Evolutionary conservation across 1,140 invertebrate genomes (phyloP).

Genomic region (Nixonia krombeini): DNA sequence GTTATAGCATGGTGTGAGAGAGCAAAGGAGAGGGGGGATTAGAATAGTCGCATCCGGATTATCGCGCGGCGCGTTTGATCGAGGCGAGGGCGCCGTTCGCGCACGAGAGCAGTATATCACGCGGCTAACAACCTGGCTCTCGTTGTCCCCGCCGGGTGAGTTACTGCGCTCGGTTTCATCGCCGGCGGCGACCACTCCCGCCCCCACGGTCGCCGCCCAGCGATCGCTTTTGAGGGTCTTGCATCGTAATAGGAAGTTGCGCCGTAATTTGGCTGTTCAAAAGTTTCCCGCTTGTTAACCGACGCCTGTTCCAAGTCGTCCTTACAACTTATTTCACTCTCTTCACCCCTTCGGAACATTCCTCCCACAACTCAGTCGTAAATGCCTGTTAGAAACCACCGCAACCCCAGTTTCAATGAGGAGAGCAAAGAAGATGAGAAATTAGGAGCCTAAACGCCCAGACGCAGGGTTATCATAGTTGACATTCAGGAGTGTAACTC

Average conservation of each 20-base stretch:
- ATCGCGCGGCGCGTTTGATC: constrained; percentile 9
- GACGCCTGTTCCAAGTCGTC: too few species aligned
- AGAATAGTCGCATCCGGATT: constrained; percentile 3
- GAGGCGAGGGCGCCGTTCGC: constrained; percentile 33
- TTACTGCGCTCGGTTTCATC: too few species aligned
- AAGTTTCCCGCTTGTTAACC: constrained; percentile 19
- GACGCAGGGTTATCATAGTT: neutral
- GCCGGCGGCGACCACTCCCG: too few species aligned
- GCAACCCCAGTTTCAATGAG: too few species aligned
- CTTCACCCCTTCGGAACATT: constrained; percentile 1
- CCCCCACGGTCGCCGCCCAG: too few species aligned
- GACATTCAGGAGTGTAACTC: constrained; percentile 31
- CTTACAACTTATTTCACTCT: constrained; percentile 14
- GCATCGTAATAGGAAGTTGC: constrained; percentile 57
- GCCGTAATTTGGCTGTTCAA: constrained; percentile 40
- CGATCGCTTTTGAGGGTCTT: constrained; percentile 44
- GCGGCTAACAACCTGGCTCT: constrained; percentile 53
- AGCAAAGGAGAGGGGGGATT: too few species aligned
- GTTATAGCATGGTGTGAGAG: too few species aligned
- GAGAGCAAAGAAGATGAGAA: neutral
- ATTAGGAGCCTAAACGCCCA: neutral
- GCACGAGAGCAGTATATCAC: constrained; percentile 55
- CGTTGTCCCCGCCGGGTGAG: too few species aligned
- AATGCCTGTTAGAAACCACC: too few species aligned
- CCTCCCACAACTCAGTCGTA: neutral